These are phyloP conservation scores for Mythimna impura DNA, from an alignment of 2,888 invertebrate species.

Conservation along the genomic window DNA sequence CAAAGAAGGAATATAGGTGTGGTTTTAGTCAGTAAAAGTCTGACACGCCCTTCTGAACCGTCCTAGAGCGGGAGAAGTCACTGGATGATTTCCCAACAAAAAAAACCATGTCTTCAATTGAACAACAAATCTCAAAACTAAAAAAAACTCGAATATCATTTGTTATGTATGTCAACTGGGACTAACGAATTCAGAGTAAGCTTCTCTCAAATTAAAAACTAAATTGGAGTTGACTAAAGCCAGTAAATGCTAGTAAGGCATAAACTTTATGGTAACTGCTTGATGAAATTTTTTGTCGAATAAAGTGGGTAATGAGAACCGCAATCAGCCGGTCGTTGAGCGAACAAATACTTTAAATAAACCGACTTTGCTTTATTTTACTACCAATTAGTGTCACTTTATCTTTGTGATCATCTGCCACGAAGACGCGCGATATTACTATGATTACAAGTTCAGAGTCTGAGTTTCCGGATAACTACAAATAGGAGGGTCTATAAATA, in stretches of 20 bases:
- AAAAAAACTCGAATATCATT: neutral
- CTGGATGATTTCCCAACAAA: too few species aligned
- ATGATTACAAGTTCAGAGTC: neutral
- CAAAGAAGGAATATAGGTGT: too few species aligned
- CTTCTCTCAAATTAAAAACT: conserved; percentile 27
- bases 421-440: too few species aligned
- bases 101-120: too few species aligned
- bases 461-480: too few species aligned
- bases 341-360: conserved; percentile 18
- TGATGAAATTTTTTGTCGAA: conserved; percentile 24
- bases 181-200: conserved; percentile 10
- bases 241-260: conserved; percentile 17
- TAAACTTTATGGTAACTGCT: conserved; percentile 33
- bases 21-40: too few species aligned
- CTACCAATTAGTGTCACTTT: conserved; percentile 21
- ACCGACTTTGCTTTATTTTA: conserved; percentile 26
- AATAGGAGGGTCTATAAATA: too few species aligned
- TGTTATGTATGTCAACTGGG: conserved; percentile 5
- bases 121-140: too few species aligned
- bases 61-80: too few species aligned
- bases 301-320: conserved; percentile 25
- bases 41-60: too few species aligned
- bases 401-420: conserved; percentile 1
- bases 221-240: conserved; percentile 26
- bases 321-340: conserved; percentile 37